phyloP scores from a whole-genome alignment of 2,113 vertebrate genomes.

The Mionectes macconnelli region DNA sequence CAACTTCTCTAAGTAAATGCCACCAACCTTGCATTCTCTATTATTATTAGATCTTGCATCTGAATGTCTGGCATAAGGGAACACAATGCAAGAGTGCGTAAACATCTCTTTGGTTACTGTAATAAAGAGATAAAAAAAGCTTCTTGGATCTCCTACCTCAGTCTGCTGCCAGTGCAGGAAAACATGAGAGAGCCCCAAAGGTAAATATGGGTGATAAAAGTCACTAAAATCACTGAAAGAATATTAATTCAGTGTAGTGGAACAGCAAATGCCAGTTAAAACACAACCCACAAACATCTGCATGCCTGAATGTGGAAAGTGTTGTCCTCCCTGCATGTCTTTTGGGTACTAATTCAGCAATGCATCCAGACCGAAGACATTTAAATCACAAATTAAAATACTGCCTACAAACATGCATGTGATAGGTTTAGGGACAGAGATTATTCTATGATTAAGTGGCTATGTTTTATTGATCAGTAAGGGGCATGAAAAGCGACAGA shows the following conservation, averaged over 20 bases:
- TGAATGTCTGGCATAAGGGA: constrained; percentile 11
- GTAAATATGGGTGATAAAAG: constrained; percentile 26
- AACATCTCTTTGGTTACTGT: neutral
- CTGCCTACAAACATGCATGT: neutral
- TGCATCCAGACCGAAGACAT: neutral
- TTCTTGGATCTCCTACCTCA: neutral
- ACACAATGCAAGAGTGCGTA: neutral
- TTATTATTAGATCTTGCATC: neutral
- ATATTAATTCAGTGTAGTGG: neutral
- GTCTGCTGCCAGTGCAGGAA: neutral
- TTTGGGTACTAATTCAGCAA: neutral
- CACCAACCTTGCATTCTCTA: neutral
- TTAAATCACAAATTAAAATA: neutral
- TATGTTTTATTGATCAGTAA: neutral
- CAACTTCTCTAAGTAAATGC: neutral
- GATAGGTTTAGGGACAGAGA: neutral
- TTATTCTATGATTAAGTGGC: neutral
- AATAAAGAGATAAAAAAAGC: neutral
- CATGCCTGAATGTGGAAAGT: neutral
- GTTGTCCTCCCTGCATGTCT: neutral
- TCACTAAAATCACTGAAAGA: neutral
- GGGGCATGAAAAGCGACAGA: neutral
- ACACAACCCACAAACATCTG: neutral
- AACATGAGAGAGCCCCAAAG: neutral
- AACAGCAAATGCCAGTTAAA: neutral